Evolutionary conservation across 1,140 invertebrate species (phyloP).

Genomic region (Ceratitis capitata): DNA sequence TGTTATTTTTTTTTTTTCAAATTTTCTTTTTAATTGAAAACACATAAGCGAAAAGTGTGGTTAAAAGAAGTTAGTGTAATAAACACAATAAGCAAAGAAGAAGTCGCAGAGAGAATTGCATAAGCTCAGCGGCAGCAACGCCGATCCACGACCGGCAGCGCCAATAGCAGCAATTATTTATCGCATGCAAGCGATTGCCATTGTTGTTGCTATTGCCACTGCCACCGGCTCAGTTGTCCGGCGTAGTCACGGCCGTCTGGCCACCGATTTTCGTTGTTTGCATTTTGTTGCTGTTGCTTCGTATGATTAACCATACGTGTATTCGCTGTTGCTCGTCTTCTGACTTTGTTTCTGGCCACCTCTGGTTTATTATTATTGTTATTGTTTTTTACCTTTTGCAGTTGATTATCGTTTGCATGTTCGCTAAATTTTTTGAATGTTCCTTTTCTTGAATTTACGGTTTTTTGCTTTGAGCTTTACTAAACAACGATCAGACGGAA

Average conservation of each 20-base stretch:
- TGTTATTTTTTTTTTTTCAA: neutral
- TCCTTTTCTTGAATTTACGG: neutral
- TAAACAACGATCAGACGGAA: neutral
- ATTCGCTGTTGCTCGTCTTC: neutral
- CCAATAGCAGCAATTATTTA: neutral
- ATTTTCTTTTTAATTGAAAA: neutral
- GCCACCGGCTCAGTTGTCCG: conserved; percentile 2
- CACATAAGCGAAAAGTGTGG: neutral
- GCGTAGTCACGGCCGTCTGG: conserved; percentile 15
- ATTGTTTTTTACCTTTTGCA: neutral
- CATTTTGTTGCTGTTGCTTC: neutral
- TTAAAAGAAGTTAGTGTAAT: neutral
- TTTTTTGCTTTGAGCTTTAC: neutral
- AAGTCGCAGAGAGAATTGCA: neutral
- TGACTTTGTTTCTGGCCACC: neutral
- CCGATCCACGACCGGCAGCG: no score
- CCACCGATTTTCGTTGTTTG: neutral
- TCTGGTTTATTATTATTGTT: neutral
- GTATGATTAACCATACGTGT: neutral
- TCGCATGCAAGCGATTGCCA: neutral
- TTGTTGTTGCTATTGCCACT: neutral
- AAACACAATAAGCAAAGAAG: neutral
- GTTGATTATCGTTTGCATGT: neutral
- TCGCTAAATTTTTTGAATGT: neutral
- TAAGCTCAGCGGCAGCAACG: neutral